Evolutionary conservation across 2,113 vertebrate species (phyloP).

Genomic region (Callaeas wilsoni): DNA sequence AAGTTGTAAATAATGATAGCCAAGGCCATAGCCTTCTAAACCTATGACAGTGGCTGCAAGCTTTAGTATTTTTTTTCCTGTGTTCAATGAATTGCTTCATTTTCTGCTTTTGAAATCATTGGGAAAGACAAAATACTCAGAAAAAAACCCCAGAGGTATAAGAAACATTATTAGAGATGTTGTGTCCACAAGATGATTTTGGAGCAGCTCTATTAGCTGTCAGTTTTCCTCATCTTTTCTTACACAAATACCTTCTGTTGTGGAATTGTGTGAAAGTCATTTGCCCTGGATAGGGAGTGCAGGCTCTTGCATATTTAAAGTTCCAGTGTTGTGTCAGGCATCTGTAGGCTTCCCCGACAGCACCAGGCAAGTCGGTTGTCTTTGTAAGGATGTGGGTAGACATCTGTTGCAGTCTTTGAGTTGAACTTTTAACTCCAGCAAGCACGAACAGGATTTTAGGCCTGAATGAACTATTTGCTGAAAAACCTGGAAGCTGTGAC

Average conservation of each 20-base stretch:
- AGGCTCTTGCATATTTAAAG: neutral
- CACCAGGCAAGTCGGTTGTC: neutral
- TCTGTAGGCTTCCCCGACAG: neutral
- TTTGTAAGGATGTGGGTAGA: neutral
- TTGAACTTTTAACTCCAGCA: constrained; percentile 25
- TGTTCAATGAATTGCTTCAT: neutral
- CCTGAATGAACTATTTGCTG: neutral
- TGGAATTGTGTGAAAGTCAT: neutral
- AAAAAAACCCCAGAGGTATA: neutral
- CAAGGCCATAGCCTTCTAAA: neutral
- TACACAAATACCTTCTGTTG: neutral
- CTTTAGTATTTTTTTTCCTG: neutral
- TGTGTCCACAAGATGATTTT: neutral
- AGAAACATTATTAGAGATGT: neutral
- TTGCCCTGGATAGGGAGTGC: neutral
- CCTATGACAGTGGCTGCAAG: neutral
- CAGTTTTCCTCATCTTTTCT: neutral
- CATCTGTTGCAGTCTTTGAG: neutral
- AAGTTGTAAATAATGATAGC: neutral
- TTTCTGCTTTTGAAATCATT: neutral
- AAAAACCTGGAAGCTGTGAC: neutral
- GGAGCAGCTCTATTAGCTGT: neutral
- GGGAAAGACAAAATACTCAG: neutral
- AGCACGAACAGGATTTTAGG: neutral
- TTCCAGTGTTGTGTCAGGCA: neutral